phyloP scores from a whole-genome alignment of 2,888 invertebrate genomes.

The Caenorhabditis macrosperma region DNA sequence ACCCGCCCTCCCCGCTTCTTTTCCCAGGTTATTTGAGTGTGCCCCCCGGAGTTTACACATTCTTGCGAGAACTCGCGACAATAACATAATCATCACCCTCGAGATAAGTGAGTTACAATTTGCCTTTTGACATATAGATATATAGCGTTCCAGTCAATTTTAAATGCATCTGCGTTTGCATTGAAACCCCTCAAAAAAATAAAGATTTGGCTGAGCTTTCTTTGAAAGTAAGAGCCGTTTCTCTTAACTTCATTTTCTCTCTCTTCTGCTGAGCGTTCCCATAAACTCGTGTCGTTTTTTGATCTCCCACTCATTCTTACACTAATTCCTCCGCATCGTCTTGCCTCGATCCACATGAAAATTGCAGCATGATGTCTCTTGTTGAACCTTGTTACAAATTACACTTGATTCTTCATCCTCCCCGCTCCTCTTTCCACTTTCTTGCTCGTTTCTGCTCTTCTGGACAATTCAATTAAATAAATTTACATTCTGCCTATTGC shows the following conservation, averaged over 20 bases:
- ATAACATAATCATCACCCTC: background rate
- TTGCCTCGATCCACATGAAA: background rate
- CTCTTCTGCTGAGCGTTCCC: too few relatives aligned
- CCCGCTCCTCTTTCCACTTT: background rate
- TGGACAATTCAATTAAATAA: conserved; percentile 54
- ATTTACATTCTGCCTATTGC: conserved; percentile 50
- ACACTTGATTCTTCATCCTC: conserved; percentile 22
- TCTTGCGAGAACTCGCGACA: background rate
- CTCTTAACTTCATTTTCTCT: too few relatives aligned
- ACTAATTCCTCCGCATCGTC: background rate
- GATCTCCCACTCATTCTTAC: too few relatives aligned
- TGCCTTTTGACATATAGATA: too few relatives aligned
- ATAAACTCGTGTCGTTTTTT: too few relatives aligned
- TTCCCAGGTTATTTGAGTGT: conserved; percentile 28
- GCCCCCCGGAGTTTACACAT: conserved; percentile 4
- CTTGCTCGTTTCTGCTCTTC: conserved; percentile 26
- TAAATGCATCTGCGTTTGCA: too few relatives aligned
- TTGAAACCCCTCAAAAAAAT: too few relatives aligned
- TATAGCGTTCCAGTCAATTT: too few relatives aligned
- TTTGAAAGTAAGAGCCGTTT: too few relatives aligned
- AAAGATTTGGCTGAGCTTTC: too few relatives aligned
- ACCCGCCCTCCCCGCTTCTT: conserved; percentile 7
- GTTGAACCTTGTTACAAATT: conserved; percentile 13
- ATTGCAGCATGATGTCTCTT: background rate
- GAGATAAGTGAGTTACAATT: background rate